Conservation (phyloP, 35 echinoderm and acorn worm species). For the Ophioderma brevispina region DNA sequence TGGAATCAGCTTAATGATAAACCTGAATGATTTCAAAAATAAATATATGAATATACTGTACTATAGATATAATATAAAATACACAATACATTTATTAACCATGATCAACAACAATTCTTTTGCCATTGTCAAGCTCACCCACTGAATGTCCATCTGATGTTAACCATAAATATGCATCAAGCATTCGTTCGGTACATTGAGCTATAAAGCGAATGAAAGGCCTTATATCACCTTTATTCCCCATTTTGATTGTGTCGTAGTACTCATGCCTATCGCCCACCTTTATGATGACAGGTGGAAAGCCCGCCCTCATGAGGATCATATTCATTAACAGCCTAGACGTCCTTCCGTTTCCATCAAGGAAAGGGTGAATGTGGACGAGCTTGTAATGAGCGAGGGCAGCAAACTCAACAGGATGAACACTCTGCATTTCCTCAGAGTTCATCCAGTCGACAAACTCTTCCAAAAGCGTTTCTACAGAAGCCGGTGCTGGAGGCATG, state of each 20-base stretch:
- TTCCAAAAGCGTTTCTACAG: constrained; percentile 64
- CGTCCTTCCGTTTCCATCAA: constrained; percentile 94
- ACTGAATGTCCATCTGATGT: constrained; percentile 54
- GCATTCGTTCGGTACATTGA: constrained; percentile 64
- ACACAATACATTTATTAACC: background rate
- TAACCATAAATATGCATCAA: constrained; percentile 86
- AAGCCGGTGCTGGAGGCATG: constrained; percentile 70
- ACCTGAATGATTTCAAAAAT: too few relatives aligned
- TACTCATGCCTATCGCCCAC: constrained; percentile 71
- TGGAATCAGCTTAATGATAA: too few relatives aligned
- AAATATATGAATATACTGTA: too few relatives aligned
- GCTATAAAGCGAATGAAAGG: constrained; percentile 96
- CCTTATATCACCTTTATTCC: constrained; percentile 82
- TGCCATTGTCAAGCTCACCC: constrained; percentile 63
- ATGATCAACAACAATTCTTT: background rate
- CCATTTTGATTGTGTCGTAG: constrained; percentile 81
- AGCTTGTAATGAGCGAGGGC: constrained; percentile 95
- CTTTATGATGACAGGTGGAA: constrained; percentile 88
- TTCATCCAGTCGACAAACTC: constrained; percentile 93
- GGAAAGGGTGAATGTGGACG: constrained; percentile 89
- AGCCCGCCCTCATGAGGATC: constrained; percentile 84
- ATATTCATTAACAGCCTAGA: constrained; percentile 93
- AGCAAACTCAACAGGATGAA: constrained; percentile 93
- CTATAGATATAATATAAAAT: too few relatives aligned
- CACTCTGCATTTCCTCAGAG: constrained; percentile 58